Percentiles rank a stretch among this genome's conserved stretches.
These are phyloP conservation scores for Cyprinodon brontotheroides DNA, from an alignment of 2,113 vertebrate genomes.

Conservation along the genomic window DNA sequence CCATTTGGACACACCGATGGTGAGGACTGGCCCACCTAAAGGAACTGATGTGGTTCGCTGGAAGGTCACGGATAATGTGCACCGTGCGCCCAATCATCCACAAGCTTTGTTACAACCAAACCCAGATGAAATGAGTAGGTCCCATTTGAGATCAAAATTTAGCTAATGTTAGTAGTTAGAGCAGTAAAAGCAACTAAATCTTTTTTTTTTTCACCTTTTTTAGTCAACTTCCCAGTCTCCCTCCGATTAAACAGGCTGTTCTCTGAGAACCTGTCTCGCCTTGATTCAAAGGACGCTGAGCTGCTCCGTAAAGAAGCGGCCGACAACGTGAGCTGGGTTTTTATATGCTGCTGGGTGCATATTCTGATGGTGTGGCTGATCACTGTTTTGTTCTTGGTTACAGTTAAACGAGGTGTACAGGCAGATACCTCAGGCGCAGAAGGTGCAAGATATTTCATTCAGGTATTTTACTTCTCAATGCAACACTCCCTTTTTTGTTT, in stretches of 20 bases:
- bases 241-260: constrained; percentile 87
- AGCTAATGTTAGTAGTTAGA: not conserved
- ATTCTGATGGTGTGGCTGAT: constrained; percentile 46
- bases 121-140: constrained; percentile 87
- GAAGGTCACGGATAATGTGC: constrained; percentile 94
- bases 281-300: constrained; percentile 82
- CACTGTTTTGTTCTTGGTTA: constrained; percentile 16
- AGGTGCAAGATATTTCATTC: constrained; percentile 89
- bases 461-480: constrained; percentile 77
- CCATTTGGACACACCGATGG: constrained; percentile 92
- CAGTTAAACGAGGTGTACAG: constrained; percentile 91
- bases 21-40: constrained; percentile 87
- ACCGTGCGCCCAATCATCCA: constrained; percentile 76
- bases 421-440: constrained; percentile 84
- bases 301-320: constrained; percentile 88
- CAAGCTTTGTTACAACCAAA: constrained; percentile 74
- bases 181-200: not conserved
- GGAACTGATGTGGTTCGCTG: constrained; percentile 89
- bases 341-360: not conserved
- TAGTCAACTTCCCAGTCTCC: constrained; percentile 90
- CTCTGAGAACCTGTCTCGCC: constrained; percentile 84
- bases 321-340: constrained; percentile 84
- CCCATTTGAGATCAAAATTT: not conserved
- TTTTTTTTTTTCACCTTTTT: not conserved
- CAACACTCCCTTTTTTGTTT: not conserved